These are phyloP conservation scores for Stegana nigrithorax DNA, from an alignment of 2,888 invertebrate species.

Conservation along the genomic window DNA sequence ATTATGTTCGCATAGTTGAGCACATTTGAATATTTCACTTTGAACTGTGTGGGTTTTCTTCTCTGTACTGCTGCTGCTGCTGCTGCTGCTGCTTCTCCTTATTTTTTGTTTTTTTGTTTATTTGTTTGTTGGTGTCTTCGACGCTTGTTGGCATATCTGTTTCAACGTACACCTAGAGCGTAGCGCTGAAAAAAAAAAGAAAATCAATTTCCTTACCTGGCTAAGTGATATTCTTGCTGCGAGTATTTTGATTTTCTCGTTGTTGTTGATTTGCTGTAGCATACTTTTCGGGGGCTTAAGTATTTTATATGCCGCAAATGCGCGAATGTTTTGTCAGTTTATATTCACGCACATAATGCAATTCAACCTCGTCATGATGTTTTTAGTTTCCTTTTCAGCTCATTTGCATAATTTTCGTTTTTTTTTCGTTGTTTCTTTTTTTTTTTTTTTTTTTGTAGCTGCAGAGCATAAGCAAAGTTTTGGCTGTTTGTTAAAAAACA, in stretches of 20 bases:
- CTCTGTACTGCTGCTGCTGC: too few species aligned
- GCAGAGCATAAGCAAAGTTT: too few species aligned
- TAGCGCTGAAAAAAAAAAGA: slow-evolving; percentile 35
- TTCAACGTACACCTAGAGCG: too few species aligned
- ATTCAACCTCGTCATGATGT: slow-evolving; percentile 14
- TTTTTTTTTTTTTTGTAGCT: background rate
- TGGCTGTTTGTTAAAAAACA: too few species aligned
- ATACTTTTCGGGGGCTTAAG: slow-evolving; percentile 42
- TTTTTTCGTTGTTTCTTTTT: background rate
- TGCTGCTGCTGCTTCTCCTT: slow-evolving; percentile 27
- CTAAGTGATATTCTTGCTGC: slow-evolving; percentile 27
- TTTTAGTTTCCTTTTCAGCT: too few species aligned
- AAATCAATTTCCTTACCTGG: slow-evolving; percentile 55
- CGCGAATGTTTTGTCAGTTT: background rate
- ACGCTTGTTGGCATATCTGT: too few species aligned
- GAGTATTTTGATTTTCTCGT: too few species aligned
- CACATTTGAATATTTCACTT: slow-evolving; percentile 54
- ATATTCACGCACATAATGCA: background rate
- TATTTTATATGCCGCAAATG: slow-evolving; percentile 38
- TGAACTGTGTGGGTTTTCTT: slow-evolving; percentile 28
- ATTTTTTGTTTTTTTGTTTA: slow-evolving; percentile 19
- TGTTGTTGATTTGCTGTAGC: slow-evolving; percentile 30
- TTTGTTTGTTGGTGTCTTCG: background rate
- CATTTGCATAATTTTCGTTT: background rate
- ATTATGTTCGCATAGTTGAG: slow-evolving; percentile 56